A percentile compares a stretch with the other conserved stretches of the same genome.
These are phyloP conservation scores for Micropterix aruncella DNA, from an alignment of 2,888 invertebrate species.

Conservation along the genomic window DNA sequence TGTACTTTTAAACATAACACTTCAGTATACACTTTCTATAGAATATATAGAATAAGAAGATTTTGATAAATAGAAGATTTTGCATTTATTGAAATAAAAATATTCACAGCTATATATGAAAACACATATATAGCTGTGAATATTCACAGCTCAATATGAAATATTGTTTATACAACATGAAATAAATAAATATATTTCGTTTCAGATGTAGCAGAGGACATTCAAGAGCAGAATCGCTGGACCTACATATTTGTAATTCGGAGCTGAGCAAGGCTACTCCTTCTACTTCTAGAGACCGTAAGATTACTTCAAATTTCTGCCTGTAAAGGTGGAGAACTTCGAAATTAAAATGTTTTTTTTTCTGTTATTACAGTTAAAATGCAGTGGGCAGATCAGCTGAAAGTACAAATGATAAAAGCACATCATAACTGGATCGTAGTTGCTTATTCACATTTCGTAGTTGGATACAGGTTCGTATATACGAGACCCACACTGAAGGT, in stretches of 20 bases:
- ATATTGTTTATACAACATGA: too few relatives aligned
- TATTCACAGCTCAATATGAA: too few relatives aligned
- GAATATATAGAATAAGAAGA: too few relatives aligned
- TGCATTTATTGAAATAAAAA: too few relatives aligned
- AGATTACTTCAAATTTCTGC: too few relatives aligned
- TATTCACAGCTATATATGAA: too few relatives aligned
- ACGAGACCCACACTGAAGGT: too few relatives aligned
- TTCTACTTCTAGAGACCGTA: too few relatives aligned
- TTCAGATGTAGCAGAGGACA: constrained; percentile 37
- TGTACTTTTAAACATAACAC: too few relatives aligned
- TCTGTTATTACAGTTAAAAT: constrained; percentile 24
- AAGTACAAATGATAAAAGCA: constrained; percentile 87
- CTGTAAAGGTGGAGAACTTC: neutral
- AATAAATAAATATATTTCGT: constrained; percentile 15
- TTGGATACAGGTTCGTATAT: constrained; percentile 69
- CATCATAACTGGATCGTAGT: constrained; percentile 98
- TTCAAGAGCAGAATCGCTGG: constrained; percentile 74
- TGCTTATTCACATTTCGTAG: constrained; percentile 91
- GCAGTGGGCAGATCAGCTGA: constrained; percentile 69
- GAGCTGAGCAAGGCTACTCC: constrained; percentile 26
- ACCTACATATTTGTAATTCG: constrained; percentile 43
- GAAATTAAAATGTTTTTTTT: neutral
- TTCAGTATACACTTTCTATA: too few relatives aligned
- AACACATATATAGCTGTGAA: too few relatives aligned
- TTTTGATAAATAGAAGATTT: too few relatives aligned